Conservation (phyloP, 2,797 vertebrate genomes). For the Poecile montanus region DNA sequence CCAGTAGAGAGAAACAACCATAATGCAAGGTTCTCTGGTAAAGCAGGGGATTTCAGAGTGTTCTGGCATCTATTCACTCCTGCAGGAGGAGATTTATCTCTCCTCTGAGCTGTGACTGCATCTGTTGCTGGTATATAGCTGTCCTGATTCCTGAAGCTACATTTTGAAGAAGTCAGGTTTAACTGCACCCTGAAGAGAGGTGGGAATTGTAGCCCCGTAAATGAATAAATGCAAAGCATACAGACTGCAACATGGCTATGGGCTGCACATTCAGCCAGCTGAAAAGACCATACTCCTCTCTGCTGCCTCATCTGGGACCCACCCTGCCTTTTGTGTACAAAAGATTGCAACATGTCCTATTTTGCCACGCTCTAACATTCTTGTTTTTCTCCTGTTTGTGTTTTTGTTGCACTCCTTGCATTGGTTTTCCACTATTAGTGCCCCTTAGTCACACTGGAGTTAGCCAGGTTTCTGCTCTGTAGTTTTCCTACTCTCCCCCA, state of each 20-base stretch:
- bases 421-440: background rate
- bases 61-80: background rate
- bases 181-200: background rate
- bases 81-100: background rate
- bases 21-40: background rate
- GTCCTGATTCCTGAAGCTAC: background rate
- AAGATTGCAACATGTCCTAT: background rate
- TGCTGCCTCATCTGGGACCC: background rate
- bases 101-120: background rate
- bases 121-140: background rate
- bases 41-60: background rate
- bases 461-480: background rate
- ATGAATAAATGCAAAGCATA: background rate
- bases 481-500: background rate
- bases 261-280: background rate
- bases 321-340: background rate
- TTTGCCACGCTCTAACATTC: background rate
- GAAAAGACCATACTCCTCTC: background rate
- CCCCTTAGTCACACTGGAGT: background rate
- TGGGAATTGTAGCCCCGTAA: background rate
- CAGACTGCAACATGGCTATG: background rate
- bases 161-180: background rate
- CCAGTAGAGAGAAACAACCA: background rate
- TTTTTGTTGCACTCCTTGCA: background rate
- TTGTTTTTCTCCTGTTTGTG: background rate